These are phyloP conservation scores for Drosophila ustulata DNA, from an alignment of 2,888 invertebrate species.

Conservation along the genomic window DNA sequence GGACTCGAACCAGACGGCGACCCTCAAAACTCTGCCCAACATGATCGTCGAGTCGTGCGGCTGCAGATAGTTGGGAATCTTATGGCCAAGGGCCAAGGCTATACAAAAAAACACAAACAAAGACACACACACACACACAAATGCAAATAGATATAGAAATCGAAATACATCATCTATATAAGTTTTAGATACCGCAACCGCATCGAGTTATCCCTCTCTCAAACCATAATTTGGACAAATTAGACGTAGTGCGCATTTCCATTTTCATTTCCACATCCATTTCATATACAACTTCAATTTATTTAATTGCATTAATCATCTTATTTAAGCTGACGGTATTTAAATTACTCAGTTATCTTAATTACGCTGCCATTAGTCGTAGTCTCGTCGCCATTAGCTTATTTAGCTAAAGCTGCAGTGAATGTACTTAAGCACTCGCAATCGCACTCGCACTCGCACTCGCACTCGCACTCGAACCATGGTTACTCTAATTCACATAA, in stretches of 20 bases:
- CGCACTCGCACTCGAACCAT: conserved; percentile 48
- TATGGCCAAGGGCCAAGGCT: conserved; percentile 25
- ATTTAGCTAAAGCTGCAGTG: conserved; percentile 47
- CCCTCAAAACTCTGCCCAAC: conserved; percentile 92
- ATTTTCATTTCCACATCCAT: conserved; percentile 25
- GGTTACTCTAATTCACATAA: conserved; percentile 13
- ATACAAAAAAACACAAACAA: background rate
- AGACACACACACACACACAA: background rate
- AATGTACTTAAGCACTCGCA: conserved; percentile 69
- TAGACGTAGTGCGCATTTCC: conserved; percentile 49
- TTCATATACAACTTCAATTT: conserved; percentile 61
- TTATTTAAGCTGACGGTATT: conserved; percentile 42
- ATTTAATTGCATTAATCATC: conserved; percentile 39
- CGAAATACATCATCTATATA: background rate
- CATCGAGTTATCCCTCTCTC: conserved; percentile 22
- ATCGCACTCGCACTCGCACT: conserved; percentile 14
- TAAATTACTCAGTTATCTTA: conserved; percentile 31
- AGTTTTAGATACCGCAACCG: conserved; percentile 9
- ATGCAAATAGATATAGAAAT: conserved; percentile 1
- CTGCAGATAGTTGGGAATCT: conserved; percentile 88
- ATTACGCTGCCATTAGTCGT: conserved; percentile 68
- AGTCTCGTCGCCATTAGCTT: conserved; percentile 45
- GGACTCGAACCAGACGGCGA: conserved; percentile 91
- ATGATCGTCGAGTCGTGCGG: conserved; percentile 97
- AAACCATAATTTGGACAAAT: conserved; percentile 59